Evolutionary conservation across 2,113 vertebrate species (phyloP).

Genomic region (Gnathonemus longibarbis): DNA sequence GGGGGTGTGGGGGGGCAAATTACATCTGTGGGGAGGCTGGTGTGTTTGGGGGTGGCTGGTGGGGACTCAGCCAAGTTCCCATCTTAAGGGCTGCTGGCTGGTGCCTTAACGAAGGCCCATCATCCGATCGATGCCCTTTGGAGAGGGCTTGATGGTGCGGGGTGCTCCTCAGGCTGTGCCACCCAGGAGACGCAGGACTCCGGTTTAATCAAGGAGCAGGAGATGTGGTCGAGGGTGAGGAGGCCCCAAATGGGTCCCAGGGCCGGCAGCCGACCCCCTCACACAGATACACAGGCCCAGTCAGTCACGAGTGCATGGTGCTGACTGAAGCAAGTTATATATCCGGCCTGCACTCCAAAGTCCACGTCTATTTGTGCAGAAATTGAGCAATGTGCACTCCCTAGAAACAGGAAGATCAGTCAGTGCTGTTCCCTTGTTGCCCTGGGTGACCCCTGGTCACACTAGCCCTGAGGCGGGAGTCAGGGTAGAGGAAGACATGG

Average conservation of each 20-base stretch:
- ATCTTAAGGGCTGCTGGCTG: slow-evolving; percentile 54
- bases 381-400: background rate
- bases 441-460: background rate
- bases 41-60: slow-evolving; percentile 36
- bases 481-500: too few species aligned
- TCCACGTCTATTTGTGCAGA: background rate
- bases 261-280: background rate
- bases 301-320: slow-evolving; percentile 24
- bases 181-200: slow-evolving; percentile 15
- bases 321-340: background rate
- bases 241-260: background rate
- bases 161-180: background rate
- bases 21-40: slow-evolving; percentile 24
- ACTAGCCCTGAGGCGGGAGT: too few species aligned
- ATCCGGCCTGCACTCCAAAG: background rate
- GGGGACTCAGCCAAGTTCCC: slow-evolving; percentile 42
- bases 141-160: background rate
- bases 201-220: slow-evolving; percentile 3
- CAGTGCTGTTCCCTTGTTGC: background rate
- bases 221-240: background rate
- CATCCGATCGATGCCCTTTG: background rate
- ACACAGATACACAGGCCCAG: slow-evolving; percentile 28
- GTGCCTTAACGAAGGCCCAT: background rate
- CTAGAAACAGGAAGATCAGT: background rate
- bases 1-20: slow-evolving; percentile 35